Percentiles rank a stretch among this genome's conserved stretches.
These are phyloP conservation scores for Pegoplata infirma DNA, from an alignment of 2,888 invertebrate genomes.

Conservation along the genomic window DNA sequence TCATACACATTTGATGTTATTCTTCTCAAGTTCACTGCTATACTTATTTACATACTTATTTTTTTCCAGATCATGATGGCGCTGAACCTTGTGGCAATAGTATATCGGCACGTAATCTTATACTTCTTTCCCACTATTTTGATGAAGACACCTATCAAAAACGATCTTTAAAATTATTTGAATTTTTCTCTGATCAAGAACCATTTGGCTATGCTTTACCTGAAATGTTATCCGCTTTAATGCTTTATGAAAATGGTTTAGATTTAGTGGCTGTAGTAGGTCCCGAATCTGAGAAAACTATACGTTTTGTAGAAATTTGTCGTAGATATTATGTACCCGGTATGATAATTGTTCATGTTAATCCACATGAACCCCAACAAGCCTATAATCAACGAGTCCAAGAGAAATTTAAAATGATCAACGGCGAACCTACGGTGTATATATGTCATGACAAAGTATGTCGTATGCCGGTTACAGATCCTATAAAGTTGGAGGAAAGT, in stretches of 20 bases:
- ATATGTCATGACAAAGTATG: slow-evolving; percentile 77
- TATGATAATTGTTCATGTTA: slow-evolving; percentile 75
- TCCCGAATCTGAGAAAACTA: slow-evolving; percentile 72
- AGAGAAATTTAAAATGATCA: slow-evolving; percentile 76
- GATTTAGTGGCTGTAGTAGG: slow-evolving; percentile 77
- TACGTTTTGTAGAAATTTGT: slow-evolving; percentile 73
- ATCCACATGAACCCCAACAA: slow-evolving; percentile 70
- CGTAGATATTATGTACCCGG: slow-evolving; percentile 77
- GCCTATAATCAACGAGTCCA: slow-evolving; percentile 72
- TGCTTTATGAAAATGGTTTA: slow-evolving; percentile 74
- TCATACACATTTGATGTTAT: too few species aligned
- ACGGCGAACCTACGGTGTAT: slow-evolving; percentile 76
- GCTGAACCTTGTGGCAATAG: slow-evolving; percentile 97
- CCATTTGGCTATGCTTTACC: slow-evolving; percentile 76
- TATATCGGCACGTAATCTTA: slow-evolving; percentile 89
- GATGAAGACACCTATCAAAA: slow-evolving; percentile 71
- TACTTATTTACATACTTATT: too few species aligned
- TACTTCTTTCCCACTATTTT: slow-evolving; percentile 85
- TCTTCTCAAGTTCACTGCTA: neutral
- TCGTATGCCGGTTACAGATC: slow-evolving; percentile 76
- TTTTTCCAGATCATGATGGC: slow-evolving; percentile 89
- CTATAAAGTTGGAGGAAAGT: slow-evolving; percentile 73
- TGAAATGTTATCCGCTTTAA: slow-evolving; percentile 76
- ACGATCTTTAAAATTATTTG: slow-evolving; percentile 70
- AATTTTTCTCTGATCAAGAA: slow-evolving; percentile 72